Percentiles rank a stretch among this genome's conserved stretches.
These are phyloP conservation scores for Sorex araneus DNA, from an alignment of 2,113 vertebrate species.

Conservation along the genomic window DNA sequence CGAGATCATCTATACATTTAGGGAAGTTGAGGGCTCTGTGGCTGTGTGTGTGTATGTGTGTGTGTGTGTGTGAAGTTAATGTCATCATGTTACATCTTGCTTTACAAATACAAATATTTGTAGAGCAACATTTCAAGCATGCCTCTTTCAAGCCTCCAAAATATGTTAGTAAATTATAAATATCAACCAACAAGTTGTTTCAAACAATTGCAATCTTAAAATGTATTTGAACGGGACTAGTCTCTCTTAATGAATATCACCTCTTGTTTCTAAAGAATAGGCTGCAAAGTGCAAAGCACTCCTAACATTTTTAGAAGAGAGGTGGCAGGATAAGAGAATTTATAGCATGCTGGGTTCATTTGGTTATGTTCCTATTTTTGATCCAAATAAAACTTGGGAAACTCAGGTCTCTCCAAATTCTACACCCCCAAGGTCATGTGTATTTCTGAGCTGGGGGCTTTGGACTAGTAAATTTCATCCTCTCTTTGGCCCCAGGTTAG, in stretches of 20 bases:
- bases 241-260: slow-evolving; percentile 37
- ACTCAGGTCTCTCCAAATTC: slow-evolving; percentile 42
- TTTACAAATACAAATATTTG: slow-evolving; percentile 71
- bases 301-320: slow-evolving; percentile 44
- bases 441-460: slow-evolving; percentile 79
- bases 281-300: slow-evolving; percentile 60
- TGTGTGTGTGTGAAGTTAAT: slow-evolving; percentile 68
- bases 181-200: slow-evolving; percentile 78
- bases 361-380: slow-evolving; percentile 63
- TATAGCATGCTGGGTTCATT: slow-evolving; percentile 58
- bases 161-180: slow-evolving; percentile 50
- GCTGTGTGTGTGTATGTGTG: not conserved
- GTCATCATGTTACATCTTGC: slow-evolving; percentile 36
- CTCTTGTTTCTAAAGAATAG: not conserved
- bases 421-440: slow-evolving; percentile 80
- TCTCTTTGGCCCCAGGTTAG: slow-evolving; percentile 75
- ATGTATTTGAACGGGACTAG: slow-evolving; percentile 10
- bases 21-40: slow-evolving; percentile 67
- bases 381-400: slow-evolving; percentile 80
- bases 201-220: slow-evolving; percentile 54
- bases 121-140: slow-evolving; percentile 53
- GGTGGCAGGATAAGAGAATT: not conserved
- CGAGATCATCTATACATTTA: slow-evolving; percentile 16
- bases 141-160: slow-evolving; percentile 39
- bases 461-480: slow-evolving; percentile 68